Conservation (phyloP, 2,888 invertebrate genomes). For the Chrysolina haemoptera region DNA sequence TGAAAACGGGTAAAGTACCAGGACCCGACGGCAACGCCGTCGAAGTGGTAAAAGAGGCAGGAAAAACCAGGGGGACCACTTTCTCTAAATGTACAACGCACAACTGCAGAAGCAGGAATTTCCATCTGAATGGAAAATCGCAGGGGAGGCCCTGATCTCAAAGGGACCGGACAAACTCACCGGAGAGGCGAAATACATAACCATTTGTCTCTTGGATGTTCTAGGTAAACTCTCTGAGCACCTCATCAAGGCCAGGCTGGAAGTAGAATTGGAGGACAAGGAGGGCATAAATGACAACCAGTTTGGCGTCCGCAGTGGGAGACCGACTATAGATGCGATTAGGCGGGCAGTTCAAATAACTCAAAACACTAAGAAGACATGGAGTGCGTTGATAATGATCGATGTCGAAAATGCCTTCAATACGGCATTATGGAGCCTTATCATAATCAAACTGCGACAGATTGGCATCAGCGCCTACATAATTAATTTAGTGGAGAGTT, state of each 20-base stretch:
- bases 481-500: background rate
- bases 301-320: background rate
- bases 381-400: background rate
- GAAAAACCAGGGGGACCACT: no score
- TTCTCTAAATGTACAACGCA: no score
- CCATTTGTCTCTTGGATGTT: background rate
- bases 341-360: no score
- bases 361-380: background rate
- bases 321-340: slow-evolving; percentile 6
- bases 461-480: background rate
- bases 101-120: no score
- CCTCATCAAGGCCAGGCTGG: background rate
- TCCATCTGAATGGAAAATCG: no score
- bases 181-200: no score
- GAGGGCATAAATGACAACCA: background rate
- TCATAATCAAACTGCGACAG: background rate
- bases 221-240: background rate
- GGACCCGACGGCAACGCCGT: no score
- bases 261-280: background rate
- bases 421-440: no score
- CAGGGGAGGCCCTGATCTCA: no score
- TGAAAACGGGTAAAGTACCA: no score
- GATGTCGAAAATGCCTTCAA: slow-evolving; percentile 20
- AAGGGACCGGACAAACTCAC: no score
- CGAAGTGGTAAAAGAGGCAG: no score